Base-by-base conservation (phyloP, 2,797 vertebrate genomes). In the Gambelia wislizenii region DNA sequence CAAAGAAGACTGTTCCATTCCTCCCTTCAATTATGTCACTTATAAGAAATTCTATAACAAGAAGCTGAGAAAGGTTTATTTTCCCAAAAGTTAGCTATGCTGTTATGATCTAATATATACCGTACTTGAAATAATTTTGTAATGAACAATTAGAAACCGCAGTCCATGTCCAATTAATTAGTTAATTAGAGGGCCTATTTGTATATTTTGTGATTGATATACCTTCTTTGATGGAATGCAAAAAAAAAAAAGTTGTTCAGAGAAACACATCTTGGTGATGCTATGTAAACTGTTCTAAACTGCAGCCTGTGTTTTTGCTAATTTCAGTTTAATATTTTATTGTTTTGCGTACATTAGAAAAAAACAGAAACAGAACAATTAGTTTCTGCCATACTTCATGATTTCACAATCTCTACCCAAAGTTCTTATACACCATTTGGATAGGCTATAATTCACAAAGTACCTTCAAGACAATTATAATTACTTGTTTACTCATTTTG, bases 391-490 rank as follows among this genome's bases (percentile, higher is more conserved):
- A 75, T 10, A 56, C 10, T 8, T 67, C 10, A 22, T 67, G 13
- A 64, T 85, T 86, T 70, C n/a, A 82, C 44, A 2, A 52, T 91
- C 78, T 61, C 42, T 59, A 83, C 56, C 79, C 61, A 76, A 67
- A 52, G 72, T 20, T 36, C 84, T 85, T 91, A 78, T 91, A 70
- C n/a, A 91, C 82, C 91, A 90, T 93, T 94, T 82, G 52, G 56
- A 52, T 87, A 84, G 54, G 84, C 90, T 91, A 67, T 89, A 92
- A 93, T 94, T 94, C 85, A 92, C 77, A 52, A 85, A 42, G 80
- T 92, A 88, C 92, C 91, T 91, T 93, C 93, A 94, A 93, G 95
- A 95, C 95, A 94, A 94, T 94, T 93, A 93, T 91, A 89, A 89
- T 77, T 90, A 33, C 74, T 85, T 88, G 90, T 86, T 88, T 90